Conservation (phyloP, 2,113 vertebrate species). For the Entomyzon cyanotis region DNA sequence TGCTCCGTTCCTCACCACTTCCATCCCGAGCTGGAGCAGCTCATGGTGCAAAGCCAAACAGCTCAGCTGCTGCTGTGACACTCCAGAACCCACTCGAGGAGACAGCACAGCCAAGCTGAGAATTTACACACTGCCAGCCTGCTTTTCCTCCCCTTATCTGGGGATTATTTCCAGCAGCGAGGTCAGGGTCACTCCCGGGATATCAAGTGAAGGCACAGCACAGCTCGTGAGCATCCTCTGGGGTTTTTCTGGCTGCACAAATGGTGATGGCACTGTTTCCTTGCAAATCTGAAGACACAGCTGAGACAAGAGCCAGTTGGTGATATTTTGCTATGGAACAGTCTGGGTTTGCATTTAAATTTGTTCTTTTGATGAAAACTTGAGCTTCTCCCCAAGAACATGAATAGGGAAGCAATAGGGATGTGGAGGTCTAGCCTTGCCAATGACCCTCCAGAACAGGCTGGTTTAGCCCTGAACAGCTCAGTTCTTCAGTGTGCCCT, state of each 20-base stretch:
- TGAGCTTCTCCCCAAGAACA: not conserved
- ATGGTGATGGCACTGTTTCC: not conserved
- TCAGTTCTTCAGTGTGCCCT: not conserved
- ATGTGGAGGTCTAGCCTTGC: not conserved
- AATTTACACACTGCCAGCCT: not conserved
- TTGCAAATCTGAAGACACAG: not conserved
- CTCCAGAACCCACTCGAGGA: not conserved
- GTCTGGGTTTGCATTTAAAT: not conserved
- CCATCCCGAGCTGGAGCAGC: rapidly evolving
- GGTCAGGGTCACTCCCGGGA: rapidly evolving
- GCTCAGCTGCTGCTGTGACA: not conserved
- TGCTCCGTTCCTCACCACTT: not conserved
- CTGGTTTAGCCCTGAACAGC: not conserved
- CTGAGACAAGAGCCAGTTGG: not conserved
- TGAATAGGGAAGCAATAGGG: not conserved
- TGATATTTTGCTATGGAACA: not conserved
- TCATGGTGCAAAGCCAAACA: not conserved
- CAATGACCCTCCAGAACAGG: rapidly evolving
- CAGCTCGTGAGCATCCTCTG: not conserved
- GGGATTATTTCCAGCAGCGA: not conserved
- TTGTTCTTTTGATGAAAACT: not conserved
- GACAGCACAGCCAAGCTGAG: not conserved
- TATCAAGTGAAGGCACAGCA: not conserved
- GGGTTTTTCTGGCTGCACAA: not conserved
- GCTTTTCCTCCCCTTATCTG: not conserved